A percentile compares a stretch with the other conserved stretches of the same genome.
These are phyloP conservation scores for Ditylenchus dipsaci DNA, from an alignment of 1,140 invertebrate species.

Conservation along the genomic window DNA sequence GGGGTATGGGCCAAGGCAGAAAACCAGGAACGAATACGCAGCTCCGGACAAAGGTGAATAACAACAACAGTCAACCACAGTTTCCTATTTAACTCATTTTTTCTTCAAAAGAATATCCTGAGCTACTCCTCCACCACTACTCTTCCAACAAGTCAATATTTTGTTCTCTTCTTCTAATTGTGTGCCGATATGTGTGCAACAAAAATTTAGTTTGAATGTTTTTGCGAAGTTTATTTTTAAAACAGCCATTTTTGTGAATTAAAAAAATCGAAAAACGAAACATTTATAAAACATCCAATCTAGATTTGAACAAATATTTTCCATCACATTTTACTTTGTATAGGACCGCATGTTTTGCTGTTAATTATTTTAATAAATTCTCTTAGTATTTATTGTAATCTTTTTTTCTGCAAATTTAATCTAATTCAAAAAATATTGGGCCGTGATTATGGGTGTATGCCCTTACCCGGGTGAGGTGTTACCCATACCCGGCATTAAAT, in stretches of 20 bases:
- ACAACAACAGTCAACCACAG: background rate
- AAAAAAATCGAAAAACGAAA: too few relatives aligned
- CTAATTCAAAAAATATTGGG: too few relatives aligned
- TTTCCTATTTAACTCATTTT: background rate
- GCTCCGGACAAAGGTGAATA: background rate
- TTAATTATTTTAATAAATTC: background rate
- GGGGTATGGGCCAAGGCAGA: conserved; percentile 4
- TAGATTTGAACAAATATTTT: too few relatives aligned
- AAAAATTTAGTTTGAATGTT: background rate
- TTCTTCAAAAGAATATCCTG: background rate
- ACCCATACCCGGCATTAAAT: too few relatives aligned
- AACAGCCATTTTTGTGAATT: background rate
- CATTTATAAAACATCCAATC: too few relatives aligned
- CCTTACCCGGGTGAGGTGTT: too few relatives aligned
- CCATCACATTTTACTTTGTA: background rate
- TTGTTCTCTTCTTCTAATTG: background rate
- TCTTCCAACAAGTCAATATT: background rate
- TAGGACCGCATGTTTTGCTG: background rate
- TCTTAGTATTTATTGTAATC: background rate
- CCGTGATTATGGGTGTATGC: too few relatives aligned
- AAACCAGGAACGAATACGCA: too few relatives aligned
- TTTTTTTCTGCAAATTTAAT: too few relatives aligned
- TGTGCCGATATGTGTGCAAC: background rate
- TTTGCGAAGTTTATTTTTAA: background rate
- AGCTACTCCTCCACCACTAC: background rate